Conservation (phyloP, 2,888 invertebrate genomes). For the Eupithecia subfuscata region DNA sequence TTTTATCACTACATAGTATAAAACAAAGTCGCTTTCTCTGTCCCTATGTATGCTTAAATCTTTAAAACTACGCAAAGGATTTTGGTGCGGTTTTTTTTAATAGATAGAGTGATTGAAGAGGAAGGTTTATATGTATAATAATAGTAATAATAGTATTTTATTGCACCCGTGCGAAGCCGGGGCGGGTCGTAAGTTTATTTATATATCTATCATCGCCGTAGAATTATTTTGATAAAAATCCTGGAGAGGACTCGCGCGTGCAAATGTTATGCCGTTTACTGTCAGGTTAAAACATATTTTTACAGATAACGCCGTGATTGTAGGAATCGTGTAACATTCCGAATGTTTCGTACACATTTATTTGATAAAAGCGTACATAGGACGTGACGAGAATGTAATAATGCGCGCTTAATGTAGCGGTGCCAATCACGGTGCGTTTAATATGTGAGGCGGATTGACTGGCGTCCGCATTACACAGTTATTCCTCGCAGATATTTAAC, state of each 20-base stretch:
- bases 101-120: too few relatives aligned
- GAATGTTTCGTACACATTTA: conserved; percentile 70
- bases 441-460: conserved; percentile 54
- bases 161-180: too few relatives aligned
- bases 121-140: too few relatives aligned
- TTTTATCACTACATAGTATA: too few relatives aligned
- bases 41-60: too few relatives aligned
- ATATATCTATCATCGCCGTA: too few relatives aligned
- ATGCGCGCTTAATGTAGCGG: conserved; percentile 59
- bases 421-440: conserved; percentile 71
- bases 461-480: conserved; percentile 36
- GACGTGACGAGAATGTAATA: conserved; percentile 79
- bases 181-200: too few relatives aligned
- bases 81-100: too few relatives aligned
- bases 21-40: too few relatives aligned
- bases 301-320: conserved; percentile 52
- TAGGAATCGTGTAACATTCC: conserved; percentile 69
- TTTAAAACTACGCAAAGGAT: too few relatives aligned
- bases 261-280: neutral
- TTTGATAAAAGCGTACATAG: conserved; percentile 72
- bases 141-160: too few relatives aligned
- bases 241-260: neutral
- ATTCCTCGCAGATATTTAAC: conserved; percentile 37
- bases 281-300: neutral
- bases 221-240: neutral